Evolutionary conservation across 2,797 vertebrate genomes (phyloP).

Genomic region (Anguilla pacifica): DNA sequence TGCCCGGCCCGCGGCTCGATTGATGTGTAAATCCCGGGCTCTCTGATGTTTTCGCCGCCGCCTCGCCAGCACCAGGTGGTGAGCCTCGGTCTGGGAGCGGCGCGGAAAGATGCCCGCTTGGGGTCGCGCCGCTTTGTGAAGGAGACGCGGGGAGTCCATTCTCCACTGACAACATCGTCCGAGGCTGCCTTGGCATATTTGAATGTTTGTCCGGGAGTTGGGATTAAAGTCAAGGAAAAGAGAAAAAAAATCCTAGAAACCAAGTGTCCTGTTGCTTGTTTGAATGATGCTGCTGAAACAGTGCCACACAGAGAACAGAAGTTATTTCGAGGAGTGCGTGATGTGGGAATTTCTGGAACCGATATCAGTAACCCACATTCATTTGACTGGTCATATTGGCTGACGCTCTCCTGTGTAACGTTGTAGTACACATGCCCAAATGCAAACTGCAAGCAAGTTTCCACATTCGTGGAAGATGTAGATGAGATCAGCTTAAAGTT

Average conservation of each 20-base stretch:
- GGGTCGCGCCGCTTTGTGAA: not conserved
- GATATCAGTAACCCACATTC: too few species aligned
- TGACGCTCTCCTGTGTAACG: too few species aligned
- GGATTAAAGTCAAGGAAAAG: slow-evolving; percentile 1
- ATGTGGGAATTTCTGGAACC: too few species aligned
- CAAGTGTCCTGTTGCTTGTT: not conserved
- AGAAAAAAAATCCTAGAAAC: not conserved
- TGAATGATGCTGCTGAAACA: not conserved
- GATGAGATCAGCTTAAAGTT: too few species aligned
- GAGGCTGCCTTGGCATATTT: not conserved
- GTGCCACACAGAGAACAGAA: not conserved
- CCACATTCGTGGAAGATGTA: too few species aligned
- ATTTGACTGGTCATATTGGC: too few species aligned
- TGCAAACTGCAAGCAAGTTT: too few species aligned
- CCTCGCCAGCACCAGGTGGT: not conserved
- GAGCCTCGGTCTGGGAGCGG: not conserved
- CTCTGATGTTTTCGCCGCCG: not conserved
- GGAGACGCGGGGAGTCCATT: not conserved
- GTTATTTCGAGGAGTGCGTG: not conserved
- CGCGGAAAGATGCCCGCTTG: not conserved
- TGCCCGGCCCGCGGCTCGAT: not conserved
- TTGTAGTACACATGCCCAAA: too few species aligned
- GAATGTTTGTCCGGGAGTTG: not conserved
- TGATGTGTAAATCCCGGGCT: not conserved
- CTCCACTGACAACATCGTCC: not conserved